Evolutionary conservation across 92 coral and sea anemone species (phyloP).

Genomic region (Desmophyllum pertusum): DNA sequence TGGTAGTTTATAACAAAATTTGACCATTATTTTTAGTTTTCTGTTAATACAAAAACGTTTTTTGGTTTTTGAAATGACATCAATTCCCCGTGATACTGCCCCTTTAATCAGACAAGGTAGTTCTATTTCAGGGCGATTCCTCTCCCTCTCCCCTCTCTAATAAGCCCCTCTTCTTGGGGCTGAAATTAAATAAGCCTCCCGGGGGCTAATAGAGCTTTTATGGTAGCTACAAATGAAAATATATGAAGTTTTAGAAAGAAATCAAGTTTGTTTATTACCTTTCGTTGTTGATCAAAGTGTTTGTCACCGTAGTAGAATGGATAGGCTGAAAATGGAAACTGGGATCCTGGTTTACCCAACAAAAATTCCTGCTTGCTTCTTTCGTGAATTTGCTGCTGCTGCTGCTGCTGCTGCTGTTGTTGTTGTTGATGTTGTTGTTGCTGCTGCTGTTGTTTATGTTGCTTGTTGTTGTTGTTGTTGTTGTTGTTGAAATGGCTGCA

Average conservation of each 20-base stretch:
- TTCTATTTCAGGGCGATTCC: no score
- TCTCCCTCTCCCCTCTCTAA: no score
- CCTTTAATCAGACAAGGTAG: no score
- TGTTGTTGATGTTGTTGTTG: slow-evolving; percentile 41
- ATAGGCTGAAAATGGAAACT: slow-evolving; percentile 19
- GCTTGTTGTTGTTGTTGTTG: slow-evolving; percentile 75
- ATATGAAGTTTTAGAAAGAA: neutral
- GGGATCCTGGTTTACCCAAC: slow-evolving; percentile 23
- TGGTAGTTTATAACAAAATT: no score
- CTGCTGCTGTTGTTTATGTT: slow-evolving; percentile 72
- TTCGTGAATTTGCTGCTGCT: slow-evolving; percentile 35
- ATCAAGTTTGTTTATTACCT: neutral
- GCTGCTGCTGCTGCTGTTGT: slow-evolving; percentile 38
- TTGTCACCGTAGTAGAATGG: slow-evolving; percentile 33
- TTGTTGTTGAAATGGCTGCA: slow-evolving; percentile 61
- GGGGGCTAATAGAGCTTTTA: no score
- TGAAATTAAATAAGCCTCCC: no score
- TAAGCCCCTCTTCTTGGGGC: no score
- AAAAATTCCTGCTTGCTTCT: slow-evolving; percentile 30
- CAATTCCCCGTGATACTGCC: no score
- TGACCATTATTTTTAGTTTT: no score
- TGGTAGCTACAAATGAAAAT: no score
- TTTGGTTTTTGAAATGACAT: no score
- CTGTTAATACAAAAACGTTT: no score
- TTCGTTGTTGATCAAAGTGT: slow-evolving; percentile 33